phyloP scores from a whole-genome alignment of 2,888 invertebrate species.

The Parnassius smintheus region DNA sequence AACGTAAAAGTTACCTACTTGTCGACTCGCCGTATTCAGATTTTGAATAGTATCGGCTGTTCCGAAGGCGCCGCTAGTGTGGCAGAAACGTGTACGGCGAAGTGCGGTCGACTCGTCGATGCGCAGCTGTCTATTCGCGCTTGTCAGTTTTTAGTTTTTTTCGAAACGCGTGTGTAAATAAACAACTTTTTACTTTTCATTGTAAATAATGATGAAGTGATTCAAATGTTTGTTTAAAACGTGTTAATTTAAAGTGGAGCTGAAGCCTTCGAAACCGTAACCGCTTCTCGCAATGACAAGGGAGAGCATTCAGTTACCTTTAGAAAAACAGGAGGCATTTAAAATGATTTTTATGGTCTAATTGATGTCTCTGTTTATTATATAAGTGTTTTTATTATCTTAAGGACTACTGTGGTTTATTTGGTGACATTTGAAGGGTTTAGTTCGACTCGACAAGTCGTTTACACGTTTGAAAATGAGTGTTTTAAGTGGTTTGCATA shows the following conservation, averaged over 20 bases:
- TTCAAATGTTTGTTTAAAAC: conserved; percentile 72
- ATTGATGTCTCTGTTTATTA: conserved; percentile 68
- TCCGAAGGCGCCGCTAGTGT: conserved; percentile 48
- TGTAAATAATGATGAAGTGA: conserved; percentile 70
- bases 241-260: conserved; percentile 70
- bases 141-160: conserved; percentile 73
- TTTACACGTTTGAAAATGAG: conserved; percentile 77
- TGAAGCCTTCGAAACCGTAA: conserved; percentile 66
- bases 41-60: conserved; percentile 65
- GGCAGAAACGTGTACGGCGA: conserved; percentile 80
- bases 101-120: conserved; percentile 81
- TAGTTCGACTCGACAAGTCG: conserved; percentile 68
- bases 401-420: conserved; percentile 76
- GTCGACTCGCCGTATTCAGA: conserved; percentile 59
- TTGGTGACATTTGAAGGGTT: conserved; percentile 67
- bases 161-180: conserved; percentile 78
- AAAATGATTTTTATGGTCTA: conserved; percentile 78
- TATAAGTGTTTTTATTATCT: conserved; percentile 76
- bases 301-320: conserved; percentile 78
- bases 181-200: conserved; percentile 76
- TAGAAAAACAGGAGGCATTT: conserved; percentile 78
- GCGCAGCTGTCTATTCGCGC: conserved; percentile 75
- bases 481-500: conserved; percentile 78
- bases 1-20: conserved; percentile 65
- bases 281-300: conserved; percentile 80